These are phyloP conservation scores for Typhlomys cinereus DNA, from an alignment of 2,113 vertebrate genomes.

Conservation along the genomic window DNA sequence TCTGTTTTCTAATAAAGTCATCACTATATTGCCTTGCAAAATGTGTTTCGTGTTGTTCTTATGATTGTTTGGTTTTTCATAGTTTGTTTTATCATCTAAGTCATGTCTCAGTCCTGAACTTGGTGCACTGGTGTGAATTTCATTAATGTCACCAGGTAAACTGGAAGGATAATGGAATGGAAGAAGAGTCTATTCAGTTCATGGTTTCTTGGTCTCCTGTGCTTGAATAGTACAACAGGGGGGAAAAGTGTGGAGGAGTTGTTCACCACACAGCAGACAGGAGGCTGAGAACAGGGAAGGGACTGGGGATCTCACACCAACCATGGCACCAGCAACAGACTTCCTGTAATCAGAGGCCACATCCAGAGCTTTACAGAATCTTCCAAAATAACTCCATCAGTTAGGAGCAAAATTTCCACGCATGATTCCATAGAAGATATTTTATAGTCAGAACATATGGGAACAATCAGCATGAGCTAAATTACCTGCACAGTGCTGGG, in stretches of 20 bases:
- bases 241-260: background rate
- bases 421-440: too few species aligned
- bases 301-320: too few species aligned
- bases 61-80: too few species aligned
- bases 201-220: background rate
- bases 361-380: too few species aligned
- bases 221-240: background rate
- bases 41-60: background rate
- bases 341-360: too few species aligned
- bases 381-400: background rate
- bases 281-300: too few species aligned
- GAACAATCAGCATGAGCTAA: background rate
- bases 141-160: background rate
- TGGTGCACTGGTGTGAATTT: background rate
- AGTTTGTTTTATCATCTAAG: background rate
- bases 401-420: too few species aligned
- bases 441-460: background rate
- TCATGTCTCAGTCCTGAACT: background rate
- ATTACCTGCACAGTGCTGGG: too few species aligned
- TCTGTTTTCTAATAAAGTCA: slow-evolving; percentile 30
- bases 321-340: too few species aligned
- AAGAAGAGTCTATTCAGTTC: background rate
- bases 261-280: too few species aligned
- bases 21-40: background rate
- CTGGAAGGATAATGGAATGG: background rate